Percentiles rank a stretch among this genome's conserved stretches.
phyloP scores from a whole-genome alignment of 2,113 vertebrate species.

The Shinisaurus crocodilurus region DNA sequence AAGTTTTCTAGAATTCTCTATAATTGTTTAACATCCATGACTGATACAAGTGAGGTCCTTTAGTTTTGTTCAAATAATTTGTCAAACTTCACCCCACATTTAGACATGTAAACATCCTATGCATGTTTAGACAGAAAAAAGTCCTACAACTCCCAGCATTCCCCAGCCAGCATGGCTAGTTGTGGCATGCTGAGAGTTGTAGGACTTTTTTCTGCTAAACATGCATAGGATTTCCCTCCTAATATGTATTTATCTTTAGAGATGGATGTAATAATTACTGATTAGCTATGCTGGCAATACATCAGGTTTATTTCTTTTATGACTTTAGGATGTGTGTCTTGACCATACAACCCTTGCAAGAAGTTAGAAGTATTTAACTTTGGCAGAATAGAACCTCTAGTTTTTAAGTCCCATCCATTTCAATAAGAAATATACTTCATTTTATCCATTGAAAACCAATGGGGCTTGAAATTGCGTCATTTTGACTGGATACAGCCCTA shows the following conservation, averaged over 20 bases:
- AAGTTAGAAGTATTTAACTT: background rate
- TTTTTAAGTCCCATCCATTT: background rate
- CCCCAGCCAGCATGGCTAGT: too few relatives aligned
- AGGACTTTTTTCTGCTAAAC: too few relatives aligned
- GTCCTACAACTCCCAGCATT: too few relatives aligned
- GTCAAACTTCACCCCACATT: fast-evolving
- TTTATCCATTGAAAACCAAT: background rate
- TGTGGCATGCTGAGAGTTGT: too few relatives aligned
- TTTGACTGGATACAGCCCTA: background rate
- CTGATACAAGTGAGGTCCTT: background rate
- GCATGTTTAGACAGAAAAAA: too few relatives aligned
- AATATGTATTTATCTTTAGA: fast-evolving
- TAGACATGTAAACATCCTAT: background rate
- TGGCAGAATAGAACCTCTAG: background rate
- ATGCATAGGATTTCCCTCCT: too few relatives aligned
- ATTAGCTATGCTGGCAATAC: fast-evolving
- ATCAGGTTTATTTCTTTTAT: background rate
- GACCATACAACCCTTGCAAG: background rate
- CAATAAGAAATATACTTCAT: background rate
- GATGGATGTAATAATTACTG: background rate
- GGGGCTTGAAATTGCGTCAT: background rate
- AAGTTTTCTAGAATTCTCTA: background rate
- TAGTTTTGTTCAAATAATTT: background rate
- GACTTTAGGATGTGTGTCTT: background rate
- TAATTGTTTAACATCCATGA: background rate